Conservation (phyloP, 2,797 vertebrate genomes). For the Pangasius larnaudii region DNA sequence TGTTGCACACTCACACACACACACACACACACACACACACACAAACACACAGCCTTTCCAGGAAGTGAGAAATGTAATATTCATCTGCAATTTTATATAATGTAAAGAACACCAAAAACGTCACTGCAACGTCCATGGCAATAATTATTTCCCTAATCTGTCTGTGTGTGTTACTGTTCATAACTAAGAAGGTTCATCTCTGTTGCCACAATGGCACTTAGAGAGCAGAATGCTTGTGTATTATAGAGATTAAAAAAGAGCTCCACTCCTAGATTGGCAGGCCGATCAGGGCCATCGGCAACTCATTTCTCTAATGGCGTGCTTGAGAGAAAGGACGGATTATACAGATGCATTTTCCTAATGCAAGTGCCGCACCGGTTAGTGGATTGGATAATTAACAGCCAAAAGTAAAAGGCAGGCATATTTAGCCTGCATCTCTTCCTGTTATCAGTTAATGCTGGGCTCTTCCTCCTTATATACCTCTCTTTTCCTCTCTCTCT, state of each 20-base stretch:
- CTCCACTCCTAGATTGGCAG: constrained; percentile 18
- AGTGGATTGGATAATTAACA: constrained; percentile 65
- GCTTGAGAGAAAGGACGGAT: constrained; percentile 61
- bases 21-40: not conserved
- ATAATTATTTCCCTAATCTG: not conserved
- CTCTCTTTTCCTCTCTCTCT: not conserved
- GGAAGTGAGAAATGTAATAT: not conserved
- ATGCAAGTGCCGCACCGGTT: constrained; percentile 65
- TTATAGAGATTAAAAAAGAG: constrained; percentile 47
- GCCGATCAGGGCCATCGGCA: constrained; percentile 42
- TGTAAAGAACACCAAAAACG: not conserved
- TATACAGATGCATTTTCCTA: constrained; percentile 63
- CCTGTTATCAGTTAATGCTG: constrained; percentile 36
- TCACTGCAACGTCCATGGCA: not conserved
- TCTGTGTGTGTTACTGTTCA: constrained; percentile 21
- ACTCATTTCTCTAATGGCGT: constrained; percentile 65
- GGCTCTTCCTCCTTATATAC: constrained; percentile 11
- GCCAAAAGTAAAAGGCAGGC: constrained; percentile 42
- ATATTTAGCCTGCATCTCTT: constrained; percentile 34
- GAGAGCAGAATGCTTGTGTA: constrained; percentile 22
- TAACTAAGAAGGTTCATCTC: constrained; percentile 26
- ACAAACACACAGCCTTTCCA: not conserved
- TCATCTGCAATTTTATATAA: not conserved
- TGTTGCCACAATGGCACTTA: constrained; percentile 20
- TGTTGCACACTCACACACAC: not conserved